phyloP scores from a whole-genome alignment of 2,888 invertebrate genomes.

The Melipona beecheii region DNA sequence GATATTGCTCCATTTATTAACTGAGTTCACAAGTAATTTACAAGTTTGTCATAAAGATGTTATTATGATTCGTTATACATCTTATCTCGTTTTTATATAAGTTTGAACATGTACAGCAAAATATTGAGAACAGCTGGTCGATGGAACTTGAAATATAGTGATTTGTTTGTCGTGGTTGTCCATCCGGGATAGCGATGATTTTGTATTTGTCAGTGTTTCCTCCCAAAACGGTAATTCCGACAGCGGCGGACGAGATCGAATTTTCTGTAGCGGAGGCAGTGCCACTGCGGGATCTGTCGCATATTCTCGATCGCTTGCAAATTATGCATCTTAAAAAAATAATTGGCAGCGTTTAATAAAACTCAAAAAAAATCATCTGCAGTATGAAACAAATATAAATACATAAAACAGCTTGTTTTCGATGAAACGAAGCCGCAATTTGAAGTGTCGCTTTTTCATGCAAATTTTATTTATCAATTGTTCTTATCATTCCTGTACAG shows the following conservation, averaged over 20 bases:
- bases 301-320: slow-evolving; percentile 89
- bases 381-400: slow-evolving; percentile 9
- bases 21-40: slow-evolving; percentile 3
- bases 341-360: slow-evolving; percentile 51
- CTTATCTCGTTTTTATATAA: slow-evolving; percentile 32
- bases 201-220: slow-evolving; percentile 84
- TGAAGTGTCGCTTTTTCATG: not conserved
- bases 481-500: not conserved
- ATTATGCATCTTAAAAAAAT: slow-evolving; percentile 64
- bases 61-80: not conserved
- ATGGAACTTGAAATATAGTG: slow-evolving; percentile 64
- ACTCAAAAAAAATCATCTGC: not conserved
- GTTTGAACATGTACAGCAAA: slow-evolving; percentile 63
- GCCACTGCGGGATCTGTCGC: slow-evolving; percentile 93
- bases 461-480: not conserved
- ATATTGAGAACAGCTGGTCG: slow-evolving; percentile 66
- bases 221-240: slow-evolving; percentile 89
- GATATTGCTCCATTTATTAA: slow-evolving; percentile 14
- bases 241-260: slow-evolving; percentile 92
- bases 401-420: not conserved
- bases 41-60: not conserved
- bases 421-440: not conserved
- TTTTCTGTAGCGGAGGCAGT: slow-evolving; percentile 92
- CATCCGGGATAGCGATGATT: slow-evolving; percentile 43
- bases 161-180: slow-evolving; percentile 46